These are phyloP conservation scores for Rhagoletis zephyria DNA, from an alignment of 1,140 invertebrate species.

Conservation along the genomic window DNA sequence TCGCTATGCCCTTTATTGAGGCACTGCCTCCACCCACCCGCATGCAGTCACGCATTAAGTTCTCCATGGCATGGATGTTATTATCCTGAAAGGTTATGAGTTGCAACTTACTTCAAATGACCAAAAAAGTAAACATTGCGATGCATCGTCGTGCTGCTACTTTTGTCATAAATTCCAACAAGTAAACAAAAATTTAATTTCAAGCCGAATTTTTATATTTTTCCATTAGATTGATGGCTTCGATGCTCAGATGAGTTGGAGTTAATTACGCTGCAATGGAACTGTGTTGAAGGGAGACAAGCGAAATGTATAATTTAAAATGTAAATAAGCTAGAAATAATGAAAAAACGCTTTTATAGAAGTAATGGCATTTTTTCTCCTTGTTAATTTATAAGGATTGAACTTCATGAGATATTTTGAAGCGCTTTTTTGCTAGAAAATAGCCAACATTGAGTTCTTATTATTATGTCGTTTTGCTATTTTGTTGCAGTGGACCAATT, in stretches of 20 bases:
- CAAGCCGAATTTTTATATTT: constrained; percentile 30
- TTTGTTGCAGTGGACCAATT: too few relatives aligned
- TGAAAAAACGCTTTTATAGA: neutral
- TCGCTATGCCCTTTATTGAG: constrained; percentile 49
- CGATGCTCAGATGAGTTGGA: neutral
- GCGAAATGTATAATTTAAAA: neutral
- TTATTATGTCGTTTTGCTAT: too few relatives aligned
- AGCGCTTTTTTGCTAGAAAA: too few relatives aligned
- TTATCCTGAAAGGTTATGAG: constrained; percentile 35
- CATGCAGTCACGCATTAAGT: neutral
- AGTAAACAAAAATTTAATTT: constrained; percentile 48
- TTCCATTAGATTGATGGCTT: constrained; percentile 23
- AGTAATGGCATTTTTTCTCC: neutral
- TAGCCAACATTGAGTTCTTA: too few relatives aligned
- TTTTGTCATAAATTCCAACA: neutral
- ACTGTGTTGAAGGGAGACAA: neutral
- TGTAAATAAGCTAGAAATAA: constrained; percentile 22
- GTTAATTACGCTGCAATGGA: constrained; percentile 25
- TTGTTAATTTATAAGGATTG: too few relatives aligned
- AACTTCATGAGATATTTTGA: too few relatives aligned
- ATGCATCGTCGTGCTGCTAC: neutral
- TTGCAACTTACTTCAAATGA: constrained; percentile 16
- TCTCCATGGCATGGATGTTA: neutral
- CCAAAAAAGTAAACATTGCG: constrained; percentile 6
- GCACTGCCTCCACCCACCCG: neutral